Evolutionary conservation across 2,797 vertebrate genomes (phyloP).

Genomic region (Phrynocephalus forsythii): DNA sequence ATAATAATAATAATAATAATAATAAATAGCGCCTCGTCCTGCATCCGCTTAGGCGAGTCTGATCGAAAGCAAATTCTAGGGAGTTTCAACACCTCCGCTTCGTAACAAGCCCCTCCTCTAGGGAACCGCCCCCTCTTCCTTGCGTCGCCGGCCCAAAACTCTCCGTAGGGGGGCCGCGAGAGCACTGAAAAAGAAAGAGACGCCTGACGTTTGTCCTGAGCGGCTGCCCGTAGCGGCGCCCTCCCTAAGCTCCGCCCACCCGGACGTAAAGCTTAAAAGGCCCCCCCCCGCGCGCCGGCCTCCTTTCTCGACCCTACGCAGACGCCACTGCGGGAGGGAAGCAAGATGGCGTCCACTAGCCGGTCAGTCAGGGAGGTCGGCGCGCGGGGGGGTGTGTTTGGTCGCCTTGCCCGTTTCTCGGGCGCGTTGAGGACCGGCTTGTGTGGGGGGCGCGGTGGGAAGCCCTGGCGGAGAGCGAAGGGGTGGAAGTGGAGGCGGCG

Average conservation of each 20-base stretch:
- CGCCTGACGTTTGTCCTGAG: background rate
- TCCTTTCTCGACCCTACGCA: rapidly evolving
- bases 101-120: background rate
- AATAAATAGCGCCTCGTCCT: too few species aligned
- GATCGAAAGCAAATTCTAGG: background rate
- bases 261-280: background rate
- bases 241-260: constrained; percentile 8
- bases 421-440: background rate
- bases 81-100: too few species aligned
- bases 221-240: constrained; percentile 35
- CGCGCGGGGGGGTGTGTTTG: too few species aligned
- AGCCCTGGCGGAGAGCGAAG: too few species aligned
- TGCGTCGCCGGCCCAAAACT: too few species aligned
- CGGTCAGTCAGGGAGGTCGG: constrained; percentile 58
- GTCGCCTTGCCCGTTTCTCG: background rate
- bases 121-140: too few species aligned
- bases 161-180: background rate
- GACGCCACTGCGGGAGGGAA: rapidly evolving
- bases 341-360: constrained; percentile 73
- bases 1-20: too few species aligned
- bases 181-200: background rate
- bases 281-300: rapidly evolving
- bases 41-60: background rate
- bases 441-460: rapidly evolving
- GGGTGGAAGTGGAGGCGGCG: too few species aligned